A percentile compares a stretch with the other conserved stretches of the same genome.
phyloP scores from a whole-genome alignment of 2,113 vertebrate genomes.

The Cephalophus harveyi region DNA sequence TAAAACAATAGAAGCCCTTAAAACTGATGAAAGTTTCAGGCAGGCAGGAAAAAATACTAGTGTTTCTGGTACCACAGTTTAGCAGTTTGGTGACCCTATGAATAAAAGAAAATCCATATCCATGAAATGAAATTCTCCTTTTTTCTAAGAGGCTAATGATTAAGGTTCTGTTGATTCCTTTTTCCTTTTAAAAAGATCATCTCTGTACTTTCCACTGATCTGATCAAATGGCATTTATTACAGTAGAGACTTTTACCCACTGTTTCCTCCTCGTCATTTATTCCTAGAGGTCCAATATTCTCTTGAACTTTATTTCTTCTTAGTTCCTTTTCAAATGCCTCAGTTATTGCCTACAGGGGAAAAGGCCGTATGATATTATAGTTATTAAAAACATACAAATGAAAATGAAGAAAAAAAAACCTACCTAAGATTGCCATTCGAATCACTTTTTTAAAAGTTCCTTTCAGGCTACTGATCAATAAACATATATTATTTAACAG shows the following conservation, averaged over 20 bases:
- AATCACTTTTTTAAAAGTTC: not conserved
- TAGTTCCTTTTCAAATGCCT: constrained; percentile 86
- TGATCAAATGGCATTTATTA: constrained; percentile 16
- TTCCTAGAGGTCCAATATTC: constrained; percentile 75
- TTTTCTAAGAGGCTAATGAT: not conserved
- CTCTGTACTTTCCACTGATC: not conserved
- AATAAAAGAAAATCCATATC: not conserved
- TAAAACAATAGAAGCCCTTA: not conserved
- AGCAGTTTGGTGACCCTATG: not conserved
- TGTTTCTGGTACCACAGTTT: not conserved
- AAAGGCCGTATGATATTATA: not conserved
- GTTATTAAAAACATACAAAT: not conserved
- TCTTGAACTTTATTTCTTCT: constrained; percentile 83
- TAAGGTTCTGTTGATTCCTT: not conserved
- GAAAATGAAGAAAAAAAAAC: not conserved
- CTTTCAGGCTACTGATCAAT: not conserved
- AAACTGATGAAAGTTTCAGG: not conserved
- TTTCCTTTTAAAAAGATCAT: not conserved
- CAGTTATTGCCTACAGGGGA: constrained; percentile 78
- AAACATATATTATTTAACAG: constrained; percentile 1
- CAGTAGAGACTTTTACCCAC: constrained; percentile 69
- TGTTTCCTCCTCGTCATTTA: constrained; percentile 76
- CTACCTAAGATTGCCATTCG: not conserved
- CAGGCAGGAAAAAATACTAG: not conserved
- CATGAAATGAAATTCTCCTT: not conserved